phyloP scores from a whole-genome alignment of 2,797 vertebrate species.

The Hydrophis major region DNA sequence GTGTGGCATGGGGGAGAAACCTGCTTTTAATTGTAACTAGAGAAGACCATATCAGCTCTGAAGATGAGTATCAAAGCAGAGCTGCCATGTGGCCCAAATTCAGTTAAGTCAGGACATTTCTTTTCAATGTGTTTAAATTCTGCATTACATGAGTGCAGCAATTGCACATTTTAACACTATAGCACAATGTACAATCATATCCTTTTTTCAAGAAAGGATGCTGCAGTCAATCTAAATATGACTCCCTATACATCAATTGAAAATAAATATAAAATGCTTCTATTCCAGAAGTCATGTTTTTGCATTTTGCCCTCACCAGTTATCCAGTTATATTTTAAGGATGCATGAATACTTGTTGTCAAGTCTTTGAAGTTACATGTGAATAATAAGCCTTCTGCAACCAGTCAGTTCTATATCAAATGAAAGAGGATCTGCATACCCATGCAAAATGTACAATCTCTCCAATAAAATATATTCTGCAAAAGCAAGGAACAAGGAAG shows the following conservation, averaged over 20 bases:
- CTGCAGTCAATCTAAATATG: not conserved
- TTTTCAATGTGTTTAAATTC: not conserved
- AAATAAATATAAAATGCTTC: constrained; percentile 6
- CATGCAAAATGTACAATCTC: constrained; percentile 1
- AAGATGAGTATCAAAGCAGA: not conserved
- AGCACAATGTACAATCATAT: not conserved
- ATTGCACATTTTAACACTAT: not conserved
- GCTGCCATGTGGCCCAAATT: not conserved
- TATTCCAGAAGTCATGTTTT: not conserved
- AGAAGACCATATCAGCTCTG: not conserved
- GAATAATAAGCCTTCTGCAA: constrained; percentile 29
- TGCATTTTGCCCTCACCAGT: constrained; percentile 34
- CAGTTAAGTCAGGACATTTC: not conserved
- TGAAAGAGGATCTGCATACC: not conserved
- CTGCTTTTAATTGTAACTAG: not conserved
- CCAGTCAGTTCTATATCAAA: not conserved
- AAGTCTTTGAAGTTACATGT: constrained; percentile 9
- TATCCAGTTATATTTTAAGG: constrained; percentile 48
- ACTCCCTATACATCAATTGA: not conserved
- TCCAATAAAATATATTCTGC: constrained; percentile 47
- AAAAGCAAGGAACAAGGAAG: constrained; percentile 41
- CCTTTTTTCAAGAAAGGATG: not conserved
- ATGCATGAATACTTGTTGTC: constrained; percentile 33
- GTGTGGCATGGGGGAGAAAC: not conserved
- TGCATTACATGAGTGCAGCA: not conserved